Conservation (phyloP, 2,113 vertebrate genomes). For the Pituophis catenifer region DNA sequence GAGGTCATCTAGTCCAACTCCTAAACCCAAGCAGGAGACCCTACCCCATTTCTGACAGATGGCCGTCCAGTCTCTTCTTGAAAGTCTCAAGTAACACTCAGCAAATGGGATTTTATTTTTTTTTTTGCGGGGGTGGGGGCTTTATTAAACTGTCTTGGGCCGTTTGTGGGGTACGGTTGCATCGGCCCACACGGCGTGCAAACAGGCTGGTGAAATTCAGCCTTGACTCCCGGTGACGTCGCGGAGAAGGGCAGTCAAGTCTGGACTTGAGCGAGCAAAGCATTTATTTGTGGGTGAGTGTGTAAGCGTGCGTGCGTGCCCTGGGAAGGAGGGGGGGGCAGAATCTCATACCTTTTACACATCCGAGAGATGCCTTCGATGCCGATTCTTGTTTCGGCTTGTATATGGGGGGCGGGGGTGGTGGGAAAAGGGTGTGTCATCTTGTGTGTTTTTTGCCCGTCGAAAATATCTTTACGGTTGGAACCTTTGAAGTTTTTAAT, state of each 20-base stretch:
- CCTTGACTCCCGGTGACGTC: too few species aligned
- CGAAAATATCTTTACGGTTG: background rate
- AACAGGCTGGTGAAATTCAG: too few species aligned
- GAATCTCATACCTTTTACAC: background rate
- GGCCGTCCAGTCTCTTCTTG: too few species aligned
- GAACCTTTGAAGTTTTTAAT: background rate
- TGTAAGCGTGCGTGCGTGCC: background rate
- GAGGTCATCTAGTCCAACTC: too few species aligned
- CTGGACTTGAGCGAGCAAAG: background rate
- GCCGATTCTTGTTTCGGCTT: background rate
- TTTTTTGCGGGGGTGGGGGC: background rate
- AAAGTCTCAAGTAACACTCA: too few species aligned
- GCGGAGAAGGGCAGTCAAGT: background rate
- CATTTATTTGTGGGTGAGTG: too few species aligned
- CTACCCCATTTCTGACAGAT: too few species aligned
- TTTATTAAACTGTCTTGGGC: background rate
- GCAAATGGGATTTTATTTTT: too few species aligned
- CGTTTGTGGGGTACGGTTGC: background rate
- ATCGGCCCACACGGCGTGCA: too few species aligned
- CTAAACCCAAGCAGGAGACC: too few species aligned
- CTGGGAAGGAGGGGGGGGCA: too few species aligned
- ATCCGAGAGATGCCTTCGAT: background rate
- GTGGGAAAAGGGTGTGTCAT: background rate
- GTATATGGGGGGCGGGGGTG: background rate
- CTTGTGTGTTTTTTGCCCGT: background rate